A percentile compares a stretch with the other conserved stretches of the same genome.
phyloP scores from a whole-genome alignment of 2,888 invertebrate species.

The Arrhopalites spinosus region DNA sequence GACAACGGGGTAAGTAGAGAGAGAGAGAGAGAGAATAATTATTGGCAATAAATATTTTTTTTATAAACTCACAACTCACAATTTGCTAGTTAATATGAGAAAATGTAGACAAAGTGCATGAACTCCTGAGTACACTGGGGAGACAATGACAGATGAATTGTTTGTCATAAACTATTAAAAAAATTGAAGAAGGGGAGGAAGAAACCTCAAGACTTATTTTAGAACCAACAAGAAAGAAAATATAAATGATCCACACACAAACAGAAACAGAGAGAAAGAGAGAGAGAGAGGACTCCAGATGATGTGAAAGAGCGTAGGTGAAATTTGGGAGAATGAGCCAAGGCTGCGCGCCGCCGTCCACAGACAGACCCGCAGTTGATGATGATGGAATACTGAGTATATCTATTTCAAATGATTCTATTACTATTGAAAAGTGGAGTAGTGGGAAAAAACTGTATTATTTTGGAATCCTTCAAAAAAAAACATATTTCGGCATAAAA shows the following conservation, averaged over 20 bases:
- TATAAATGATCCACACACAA: background rate
- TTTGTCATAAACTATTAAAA: background rate
- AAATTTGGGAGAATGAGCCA: too few relatives aligned
- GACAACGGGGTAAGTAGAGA: background rate
- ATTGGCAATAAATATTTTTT: too few relatives aligned
- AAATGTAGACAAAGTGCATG: too few relatives aligned
- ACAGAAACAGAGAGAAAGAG: background rate
- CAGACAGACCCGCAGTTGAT: background rate
- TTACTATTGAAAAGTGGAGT: too few relatives aligned
- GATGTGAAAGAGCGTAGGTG: background rate
- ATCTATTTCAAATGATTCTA: too few relatives aligned
- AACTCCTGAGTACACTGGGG: too few relatives aligned
- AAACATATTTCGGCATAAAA: too few relatives aligned
- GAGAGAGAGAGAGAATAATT: conserved; percentile 7
- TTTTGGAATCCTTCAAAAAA: too few relatives aligned
- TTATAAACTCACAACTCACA: background rate
- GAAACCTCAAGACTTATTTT: background rate
- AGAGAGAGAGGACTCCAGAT: conserved; percentile 1
- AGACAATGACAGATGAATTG: background rate
- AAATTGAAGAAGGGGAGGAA: background rate
- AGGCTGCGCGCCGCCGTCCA: background rate
- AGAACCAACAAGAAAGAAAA: background rate
- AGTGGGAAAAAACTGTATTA: too few relatives aligned
- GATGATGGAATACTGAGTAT: too few relatives aligned
- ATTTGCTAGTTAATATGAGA: too few relatives aligned